Evolutionary conservation across 2,888 invertebrate genomes (phyloP).

Genomic region (Dorcus parallelipipedus): DNA sequence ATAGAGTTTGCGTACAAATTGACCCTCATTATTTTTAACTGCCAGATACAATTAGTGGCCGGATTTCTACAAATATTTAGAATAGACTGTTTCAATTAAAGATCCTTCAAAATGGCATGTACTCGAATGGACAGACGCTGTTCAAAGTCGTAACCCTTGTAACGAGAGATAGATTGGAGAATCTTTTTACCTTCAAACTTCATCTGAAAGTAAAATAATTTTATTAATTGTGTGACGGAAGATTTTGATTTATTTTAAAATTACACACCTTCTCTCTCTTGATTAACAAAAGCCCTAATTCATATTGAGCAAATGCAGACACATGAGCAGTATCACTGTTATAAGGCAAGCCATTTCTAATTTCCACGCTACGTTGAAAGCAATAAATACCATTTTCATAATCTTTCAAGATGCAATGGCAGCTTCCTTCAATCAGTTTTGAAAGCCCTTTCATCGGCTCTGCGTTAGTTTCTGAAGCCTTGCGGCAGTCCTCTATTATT

Average conservation of each 20-base stretch:
- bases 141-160: conserved; percentile 66
- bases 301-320: conserved; percentile 63
- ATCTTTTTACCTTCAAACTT: conserved; percentile 53
- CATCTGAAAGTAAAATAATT: conserved; percentile 44
- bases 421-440: conserved; percentile 53
- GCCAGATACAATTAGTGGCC: too few species aligned
- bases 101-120: conserved; percentile 52
- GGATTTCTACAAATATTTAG: too few species aligned
- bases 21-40: too few species aligned
- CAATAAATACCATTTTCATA: conserved; percentile 41
- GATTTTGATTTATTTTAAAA: background rate
- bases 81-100: conserved; percentile 17
- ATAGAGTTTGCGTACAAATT: too few species aligned
- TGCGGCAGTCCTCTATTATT: conserved; percentile 40
- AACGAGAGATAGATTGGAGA: conserved; percentile 51
- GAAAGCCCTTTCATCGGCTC: conserved; percentile 59
- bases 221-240: background rate
- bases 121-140: conserved; percentile 61
- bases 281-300: conserved; percentile 56
- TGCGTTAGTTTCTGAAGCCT: conserved; percentile 28
- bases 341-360: conserved; percentile 30
- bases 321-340: conserved; percentile 54
- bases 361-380: conserved; percentile 45
- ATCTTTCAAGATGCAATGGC: conserved; percentile 48
- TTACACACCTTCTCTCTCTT: conserved; percentile 43